Evolutionary conservation across 2,113 vertebrate species (phyloP), one percentile per base, ranked within the genome.

Genomic region (Poecilia latipinna): DNA sequence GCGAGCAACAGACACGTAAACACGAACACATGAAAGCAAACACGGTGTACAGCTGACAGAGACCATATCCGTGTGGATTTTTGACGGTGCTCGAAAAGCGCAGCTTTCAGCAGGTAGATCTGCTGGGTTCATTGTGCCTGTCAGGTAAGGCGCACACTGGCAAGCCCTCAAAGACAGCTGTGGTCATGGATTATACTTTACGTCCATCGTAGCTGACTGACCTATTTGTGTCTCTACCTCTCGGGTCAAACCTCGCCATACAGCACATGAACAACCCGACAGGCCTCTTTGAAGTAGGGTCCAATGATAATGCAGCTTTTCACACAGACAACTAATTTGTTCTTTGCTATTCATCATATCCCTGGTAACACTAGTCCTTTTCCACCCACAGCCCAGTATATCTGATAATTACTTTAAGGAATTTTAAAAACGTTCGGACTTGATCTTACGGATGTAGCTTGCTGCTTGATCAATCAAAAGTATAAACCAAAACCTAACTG

Each of bases 161-260:
- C 71, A 39, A 4, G 75, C 8, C 17, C 70, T 80, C 70, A 68
- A 51, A 70, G 81, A 82, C 85, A 76, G 78, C 80, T 83, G 80
- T 79, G 70, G 57, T 72, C 67, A 42, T 73, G 75, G 35, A 42
- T 86, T 82, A 51, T 73, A 75, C 32, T 35, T 86, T 80, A 51
- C 60, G 79, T 82, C 72, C 68, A 75, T 73, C 3, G 12, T 1
- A 57, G 66, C 48, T 78, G 68, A 82, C 70, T 81, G 82, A 76
- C 84, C 90, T 71, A 76, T 63, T 80, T 90, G 70, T 75, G 81
- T 80, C 83, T 80, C 29, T 63, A 81, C 63, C 70, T 65, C 76
- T 80, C 73, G 44, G 68, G 33, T 82, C 28, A 72, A 75, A 33
- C 15, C n/a, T 65, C 39, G 70, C 61, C 66, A 2, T 65, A 37